A percentile compares a stretch with the other conserved stretches of the same genome.
Evolutionary conservation across 2,888 invertebrate genomes (phyloP).

Genomic region (Polydesmus complanatus): DNA sequence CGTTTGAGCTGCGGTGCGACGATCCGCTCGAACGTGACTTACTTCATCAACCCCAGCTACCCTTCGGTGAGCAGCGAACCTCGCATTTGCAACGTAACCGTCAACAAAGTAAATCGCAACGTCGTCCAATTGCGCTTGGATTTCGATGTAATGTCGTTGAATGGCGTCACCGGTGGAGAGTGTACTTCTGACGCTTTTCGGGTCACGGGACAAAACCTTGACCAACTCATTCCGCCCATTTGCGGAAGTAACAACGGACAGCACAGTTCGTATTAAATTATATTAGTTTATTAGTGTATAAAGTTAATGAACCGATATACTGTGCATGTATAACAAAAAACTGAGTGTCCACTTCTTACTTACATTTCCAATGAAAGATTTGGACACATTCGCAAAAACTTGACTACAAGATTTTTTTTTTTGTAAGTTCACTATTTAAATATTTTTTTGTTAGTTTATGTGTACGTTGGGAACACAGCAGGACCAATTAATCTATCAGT

Average conservation of each 20-base stretch:
- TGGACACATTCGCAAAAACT: background rate
- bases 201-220: slow-evolving; percentile 23
- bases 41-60: slow-evolving; percentile 71
- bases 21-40: slow-evolving; percentile 65
- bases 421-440: background rate
- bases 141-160: slow-evolving; percentile 24
- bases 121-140: slow-evolving; percentile 55
- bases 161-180: slow-evolving; percentile 24
- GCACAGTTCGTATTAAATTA: slow-evolving; percentile 21
- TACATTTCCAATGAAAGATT: no score
- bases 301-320: no score
- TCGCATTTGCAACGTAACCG: slow-evolving; percentile 69
- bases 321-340: no score
- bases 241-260: slow-evolving; percentile 26
- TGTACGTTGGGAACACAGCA: slow-evolving; percentile 3
- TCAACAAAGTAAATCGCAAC: slow-evolving; percentile 59
- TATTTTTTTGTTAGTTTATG: slow-evolving; percentile 5
- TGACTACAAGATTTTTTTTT: background rate
- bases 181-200: slow-evolving; percentile 25
- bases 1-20: slow-evolving; percentile 63
- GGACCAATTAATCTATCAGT: slow-evolving; percentile 8
- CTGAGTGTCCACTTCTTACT: no score
- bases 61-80: slow-evolving; percentile 62
- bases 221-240: slow-evolving; percentile 25
- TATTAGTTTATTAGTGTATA: background rate